Percentiles rank a stretch among this genome's conserved stretches.
These are phyloP conservation scores for Clarias batrachus DNA, from an alignment of 2,113 vertebrate species.

Conservation along the genomic window DNA sequence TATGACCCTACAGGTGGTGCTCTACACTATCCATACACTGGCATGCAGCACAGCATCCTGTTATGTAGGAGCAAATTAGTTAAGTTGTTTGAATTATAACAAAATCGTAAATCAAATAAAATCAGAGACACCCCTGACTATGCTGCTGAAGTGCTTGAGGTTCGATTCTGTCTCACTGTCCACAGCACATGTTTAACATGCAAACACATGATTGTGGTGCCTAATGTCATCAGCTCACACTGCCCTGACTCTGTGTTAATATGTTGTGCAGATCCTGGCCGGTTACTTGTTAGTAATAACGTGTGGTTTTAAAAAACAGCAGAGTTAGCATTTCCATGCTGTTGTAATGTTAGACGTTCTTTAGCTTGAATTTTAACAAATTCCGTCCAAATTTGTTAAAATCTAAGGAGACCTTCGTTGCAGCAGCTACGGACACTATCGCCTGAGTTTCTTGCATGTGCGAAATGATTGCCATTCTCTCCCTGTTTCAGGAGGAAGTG, in stretches of 20 bases:
- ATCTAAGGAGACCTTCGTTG: not conserved
- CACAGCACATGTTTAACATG: not conserved
- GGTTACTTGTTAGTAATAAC: not conserved
- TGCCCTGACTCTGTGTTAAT: not conserved
- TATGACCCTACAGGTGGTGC: too few species aligned
- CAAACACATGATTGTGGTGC: not conserved
- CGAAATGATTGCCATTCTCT: not conserved
- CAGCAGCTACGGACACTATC: too few species aligned
- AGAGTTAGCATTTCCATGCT: not conserved
- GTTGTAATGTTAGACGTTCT: not conserved
- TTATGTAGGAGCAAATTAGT: too few species aligned
- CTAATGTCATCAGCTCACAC: not conserved
- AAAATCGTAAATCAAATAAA: too few species aligned
- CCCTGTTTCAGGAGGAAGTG: constrained; percentile 74
- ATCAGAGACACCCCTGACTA: not conserved
- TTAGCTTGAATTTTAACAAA: not conserved
- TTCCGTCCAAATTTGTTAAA: not conserved
- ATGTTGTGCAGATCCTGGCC: not conserved
- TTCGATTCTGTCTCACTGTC: not conserved
- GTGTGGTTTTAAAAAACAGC: too few species aligned
- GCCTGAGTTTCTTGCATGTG: not conserved
- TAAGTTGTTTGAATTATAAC: too few species aligned
- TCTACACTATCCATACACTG: too few species aligned
- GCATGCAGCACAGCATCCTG: too few species aligned
- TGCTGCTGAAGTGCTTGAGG: not conserved